Conservation (phyloP, 1,140 invertebrate genomes). For the Dreissena rostriformis region DNA sequence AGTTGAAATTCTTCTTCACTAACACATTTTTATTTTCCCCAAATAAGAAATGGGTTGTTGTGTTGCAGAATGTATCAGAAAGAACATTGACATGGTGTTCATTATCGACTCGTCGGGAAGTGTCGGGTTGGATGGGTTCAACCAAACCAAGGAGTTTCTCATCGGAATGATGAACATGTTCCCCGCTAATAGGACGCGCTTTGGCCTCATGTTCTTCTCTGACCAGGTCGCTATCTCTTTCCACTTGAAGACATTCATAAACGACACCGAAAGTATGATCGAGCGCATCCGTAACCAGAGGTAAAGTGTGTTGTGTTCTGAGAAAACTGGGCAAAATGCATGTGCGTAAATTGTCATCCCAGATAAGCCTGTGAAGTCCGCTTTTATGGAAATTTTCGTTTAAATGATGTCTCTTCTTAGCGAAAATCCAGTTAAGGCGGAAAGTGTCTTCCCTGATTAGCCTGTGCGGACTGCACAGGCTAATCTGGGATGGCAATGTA, state of each 20-base stretch:
- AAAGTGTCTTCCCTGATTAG: no score
- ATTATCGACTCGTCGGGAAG: conserved; percentile 27
- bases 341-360: no score
- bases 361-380: no score
- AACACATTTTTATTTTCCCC: no score
- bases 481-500: no score
- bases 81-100: conserved; percentile 34
- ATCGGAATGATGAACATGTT: conserved; percentile 6
- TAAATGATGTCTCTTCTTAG: no score
- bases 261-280: background rate
- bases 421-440: no score
- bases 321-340: no score
- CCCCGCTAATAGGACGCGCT: conserved; percentile 15
- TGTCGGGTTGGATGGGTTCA: background rate
- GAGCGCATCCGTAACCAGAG: background rate
- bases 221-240: background rate
- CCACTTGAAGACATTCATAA: conserved; percentile 18
- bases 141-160: conserved; percentile 11
- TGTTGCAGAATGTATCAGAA: conserved; percentile 17
- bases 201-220: conserved; percentile 16
- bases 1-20: no score
- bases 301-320: no score
- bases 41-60: background rate
- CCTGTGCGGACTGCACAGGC: no score
- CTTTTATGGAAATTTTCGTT: no score